Percentiles rank a stretch among this genome's conserved stretches.
phyloP scores from a whole-genome alignment of 2,797 vertebrate species.

The Bradypus variegatus region DNA sequence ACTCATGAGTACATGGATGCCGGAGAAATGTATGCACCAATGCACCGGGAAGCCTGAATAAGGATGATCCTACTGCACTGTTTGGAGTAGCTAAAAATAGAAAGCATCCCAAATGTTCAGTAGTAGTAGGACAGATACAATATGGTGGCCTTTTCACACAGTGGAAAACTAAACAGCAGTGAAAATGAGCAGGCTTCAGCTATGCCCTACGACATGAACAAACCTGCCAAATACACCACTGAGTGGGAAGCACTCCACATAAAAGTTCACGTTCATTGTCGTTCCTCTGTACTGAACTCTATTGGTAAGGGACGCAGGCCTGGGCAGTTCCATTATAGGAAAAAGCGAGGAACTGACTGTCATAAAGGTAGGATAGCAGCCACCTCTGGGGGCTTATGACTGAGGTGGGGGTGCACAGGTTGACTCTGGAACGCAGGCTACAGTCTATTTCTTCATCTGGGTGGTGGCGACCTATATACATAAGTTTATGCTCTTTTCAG shows the following conservation, averaged over 20 bases:
- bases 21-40: neutral
- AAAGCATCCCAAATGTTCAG: neutral
- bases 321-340: neutral
- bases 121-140: neutral
- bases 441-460: neutral
- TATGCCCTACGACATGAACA: neutral
- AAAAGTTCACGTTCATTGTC: neutral
- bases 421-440: neutral
- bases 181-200: accelerated
- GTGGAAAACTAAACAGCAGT: neutral
- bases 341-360: neutral
- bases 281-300: too few relatives aligned
- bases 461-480: neutral
- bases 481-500: neutral
- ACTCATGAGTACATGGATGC: too few relatives aligned
- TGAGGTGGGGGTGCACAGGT: neutral
- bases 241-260: neutral
- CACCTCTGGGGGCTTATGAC: neutral
- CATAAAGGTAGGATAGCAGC: neutral
- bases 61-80: neutral
- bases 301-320: neutral
- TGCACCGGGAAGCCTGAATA: neutral
- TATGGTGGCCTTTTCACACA: neutral
- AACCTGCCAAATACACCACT: neutral
- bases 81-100: neutral